These are phyloP conservation scores for Sebastes jordani DNA, from an alignment of 2,797 vertebrate species.

Conservation along the genomic window DNA sequence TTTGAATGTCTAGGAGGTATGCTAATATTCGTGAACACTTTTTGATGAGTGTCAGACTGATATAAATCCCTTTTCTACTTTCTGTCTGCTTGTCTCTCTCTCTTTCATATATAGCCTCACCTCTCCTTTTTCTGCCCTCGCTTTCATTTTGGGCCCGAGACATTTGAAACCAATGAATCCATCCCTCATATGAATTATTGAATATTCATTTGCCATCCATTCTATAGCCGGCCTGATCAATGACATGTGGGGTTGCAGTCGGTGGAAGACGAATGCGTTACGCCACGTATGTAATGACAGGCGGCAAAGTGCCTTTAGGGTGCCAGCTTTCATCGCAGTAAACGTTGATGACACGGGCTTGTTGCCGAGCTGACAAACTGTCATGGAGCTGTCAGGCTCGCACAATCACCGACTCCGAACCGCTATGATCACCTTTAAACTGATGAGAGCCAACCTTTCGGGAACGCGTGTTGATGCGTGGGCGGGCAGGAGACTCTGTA, in stretches of 20 bases:
- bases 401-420: slow-evolving; percentile 53
- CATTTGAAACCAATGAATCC: slow-evolving; percentile 38
- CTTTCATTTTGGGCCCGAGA: slow-evolving; percentile 31
- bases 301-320: slow-evolving; percentile 61
- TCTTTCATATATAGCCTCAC: not conserved
- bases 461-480: slow-evolving; percentile 29
- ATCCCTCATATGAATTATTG: slow-evolving; percentile 71
- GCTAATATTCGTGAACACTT: slow-evolving; percentile 54
- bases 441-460: slow-evolving; percentile 58
- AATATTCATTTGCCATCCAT: slow-evolving; percentile 47
- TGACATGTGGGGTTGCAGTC: slow-evolving; percentile 8
- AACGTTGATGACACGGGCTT: slow-evolving; percentile 69
- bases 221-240: slow-evolving; percentile 7
- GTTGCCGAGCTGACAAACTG: slow-evolving; percentile 72
- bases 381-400: slow-evolving; percentile 63
- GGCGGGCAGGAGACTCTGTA: not conserved
- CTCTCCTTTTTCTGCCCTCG: slow-evolving; percentile 7
- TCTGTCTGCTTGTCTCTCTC: slow-evolving; percentile 16
- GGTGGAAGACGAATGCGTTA: slow-evolving; percentile 12
- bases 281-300: slow-evolving; percentile 50
- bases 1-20: slow-evolving; percentile 48
- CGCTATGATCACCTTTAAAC: slow-evolving; percentile 73
- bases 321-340: slow-evolving; percentile 70
- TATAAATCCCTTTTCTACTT: slow-evolving; percentile 9
- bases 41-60: slow-evolving; percentile 48